These are phyloP conservation scores for Saccostrea echinata DNA, from an alignment of 1,140 invertebrate species.

Conservation along the genomic window DNA sequence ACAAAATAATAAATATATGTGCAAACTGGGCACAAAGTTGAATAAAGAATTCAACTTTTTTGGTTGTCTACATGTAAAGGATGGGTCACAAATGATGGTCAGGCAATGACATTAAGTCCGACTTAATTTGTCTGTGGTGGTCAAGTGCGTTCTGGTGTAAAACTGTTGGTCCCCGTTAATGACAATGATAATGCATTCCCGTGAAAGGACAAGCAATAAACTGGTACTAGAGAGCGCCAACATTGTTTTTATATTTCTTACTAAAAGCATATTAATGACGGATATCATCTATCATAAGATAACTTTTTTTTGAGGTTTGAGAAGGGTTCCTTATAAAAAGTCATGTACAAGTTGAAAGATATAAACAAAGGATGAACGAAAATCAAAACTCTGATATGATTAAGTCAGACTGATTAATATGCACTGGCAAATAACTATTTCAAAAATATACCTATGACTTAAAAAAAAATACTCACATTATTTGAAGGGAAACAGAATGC, in stretches of 20 bases:
- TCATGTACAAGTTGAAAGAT: no score
- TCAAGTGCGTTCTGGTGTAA: neutral
- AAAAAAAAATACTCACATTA: constrained; percentile 7
- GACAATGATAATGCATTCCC: neutral
- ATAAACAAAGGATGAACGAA: no score
- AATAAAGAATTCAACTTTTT: no score
- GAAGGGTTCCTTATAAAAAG: no score
- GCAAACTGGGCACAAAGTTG: no score
- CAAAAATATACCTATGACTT: neutral
- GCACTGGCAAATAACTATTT: neutral
- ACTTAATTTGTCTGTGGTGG: constrained; percentile 6
- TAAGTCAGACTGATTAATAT: neutral
- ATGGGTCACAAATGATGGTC: neutral
- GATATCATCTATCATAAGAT: neutral
- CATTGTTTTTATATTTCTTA: constrained; percentile 1
- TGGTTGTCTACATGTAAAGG: neutral
- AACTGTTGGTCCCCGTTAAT: neutral
- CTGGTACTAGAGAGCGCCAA: neutral
- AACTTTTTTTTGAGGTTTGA: neutral
- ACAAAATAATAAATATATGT: no score
- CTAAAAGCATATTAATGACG: constrained; percentile 34
- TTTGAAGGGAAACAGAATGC: neutral
- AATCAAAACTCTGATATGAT: neutral
- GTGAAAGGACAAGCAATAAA: neutral
- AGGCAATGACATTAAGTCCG: neutral